A percentile compares a stretch with the other conserved stretches of the same genome.
Evolutionary conservation across 2,888 invertebrate species (phyloP).

Genomic region (Crioceris asparagi): DNA sequence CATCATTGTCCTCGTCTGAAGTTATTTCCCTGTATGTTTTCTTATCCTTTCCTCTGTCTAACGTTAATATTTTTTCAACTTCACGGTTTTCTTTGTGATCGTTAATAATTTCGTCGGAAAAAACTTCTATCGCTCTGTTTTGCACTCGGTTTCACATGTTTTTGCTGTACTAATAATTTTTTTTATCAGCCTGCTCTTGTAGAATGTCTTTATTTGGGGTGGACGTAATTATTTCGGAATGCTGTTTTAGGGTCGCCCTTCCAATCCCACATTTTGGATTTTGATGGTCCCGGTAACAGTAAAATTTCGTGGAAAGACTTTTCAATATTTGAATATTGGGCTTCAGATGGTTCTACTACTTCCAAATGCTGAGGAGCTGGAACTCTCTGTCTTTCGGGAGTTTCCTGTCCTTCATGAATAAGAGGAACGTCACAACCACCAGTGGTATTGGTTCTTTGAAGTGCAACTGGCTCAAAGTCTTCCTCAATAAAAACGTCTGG

Average conservation of each 20-base stretch:
- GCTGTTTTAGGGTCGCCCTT: neutral
- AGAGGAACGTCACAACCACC: neutral
- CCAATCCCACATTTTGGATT: neutral
- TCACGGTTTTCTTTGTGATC: neutral
- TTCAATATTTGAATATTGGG: neutral
- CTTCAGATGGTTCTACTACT: neutral
- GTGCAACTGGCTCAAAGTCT: no score
- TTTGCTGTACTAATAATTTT: neutral
- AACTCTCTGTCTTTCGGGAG: neutral
- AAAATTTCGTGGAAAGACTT: neutral
- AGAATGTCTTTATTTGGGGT: neutral
- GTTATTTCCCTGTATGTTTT: neutral
- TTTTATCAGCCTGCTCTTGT: neutral
- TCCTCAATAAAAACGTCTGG: no score
- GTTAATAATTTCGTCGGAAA: neutral
- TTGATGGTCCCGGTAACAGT: neutral
- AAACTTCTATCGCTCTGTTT: no score
- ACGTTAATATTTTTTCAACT: neutral
- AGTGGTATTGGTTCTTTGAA: neutral
- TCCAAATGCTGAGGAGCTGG: neutral
- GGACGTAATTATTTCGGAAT: neutral
- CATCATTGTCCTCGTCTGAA: neutral
- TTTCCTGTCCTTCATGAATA: neutral
- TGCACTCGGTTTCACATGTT: no score
- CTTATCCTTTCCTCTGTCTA: neutral